Evolutionary conservation across 2,888 invertebrate species (phyloP).

Genomic region (Polymixis flavicincta): DNA sequence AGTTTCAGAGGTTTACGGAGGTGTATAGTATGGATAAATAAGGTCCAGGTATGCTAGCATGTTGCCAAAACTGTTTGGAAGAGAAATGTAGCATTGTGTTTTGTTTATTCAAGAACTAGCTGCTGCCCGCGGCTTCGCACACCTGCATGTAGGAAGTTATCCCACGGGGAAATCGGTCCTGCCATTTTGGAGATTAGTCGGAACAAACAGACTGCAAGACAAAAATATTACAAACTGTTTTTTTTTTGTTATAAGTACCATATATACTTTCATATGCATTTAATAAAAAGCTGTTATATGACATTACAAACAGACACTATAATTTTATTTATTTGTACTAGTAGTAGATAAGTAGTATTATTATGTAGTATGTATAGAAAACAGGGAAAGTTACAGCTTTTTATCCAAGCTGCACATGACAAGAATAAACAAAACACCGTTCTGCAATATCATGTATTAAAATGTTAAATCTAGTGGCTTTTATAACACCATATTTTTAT

Average conservation of each 20-base stretch:
- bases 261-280: too few species aligned
- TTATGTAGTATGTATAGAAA: background rate
- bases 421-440: background rate
- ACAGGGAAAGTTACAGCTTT: background rate
- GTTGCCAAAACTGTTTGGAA: background rate
- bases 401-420: background rate
- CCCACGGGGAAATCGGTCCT: too few species aligned
- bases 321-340: too few species aligned
- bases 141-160: too few species aligned
- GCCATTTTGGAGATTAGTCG: too few species aligned
- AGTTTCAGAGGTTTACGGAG: background rate
- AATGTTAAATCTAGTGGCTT: slow-evolving; percentile 10
- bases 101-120: background rate
- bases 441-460: slow-evolving; percentile 32
- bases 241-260: too few species aligned
- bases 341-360: too few species aligned
- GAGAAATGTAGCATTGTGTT: background rate
- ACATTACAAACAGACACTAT: too few species aligned
- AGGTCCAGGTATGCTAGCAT: background rate
- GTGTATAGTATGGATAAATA: background rate
- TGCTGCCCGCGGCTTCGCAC: too few species aligned
- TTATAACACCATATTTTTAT: slow-evolving; percentile 14
- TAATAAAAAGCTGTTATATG: too few species aligned
- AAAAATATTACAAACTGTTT: too few species aligned
- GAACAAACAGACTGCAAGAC: too few species aligned